Conservation (phyloP, 2,888 invertebrate species). For the Agonopterix subpropinquella region DNA sequence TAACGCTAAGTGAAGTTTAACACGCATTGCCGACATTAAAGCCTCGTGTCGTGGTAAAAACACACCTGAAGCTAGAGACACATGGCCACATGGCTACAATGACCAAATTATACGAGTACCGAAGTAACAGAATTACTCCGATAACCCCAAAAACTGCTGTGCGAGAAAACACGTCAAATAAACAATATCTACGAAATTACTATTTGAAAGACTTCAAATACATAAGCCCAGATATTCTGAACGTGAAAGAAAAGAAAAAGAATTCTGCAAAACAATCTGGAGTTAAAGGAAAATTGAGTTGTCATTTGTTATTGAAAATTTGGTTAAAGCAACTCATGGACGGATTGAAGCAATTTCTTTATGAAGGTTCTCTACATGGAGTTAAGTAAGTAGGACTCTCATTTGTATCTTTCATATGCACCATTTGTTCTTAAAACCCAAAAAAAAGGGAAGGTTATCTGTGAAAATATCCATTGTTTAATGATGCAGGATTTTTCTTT, state of each 20-base stretch:
- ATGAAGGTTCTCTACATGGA: constrained; percentile 62
- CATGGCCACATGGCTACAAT: not conserved
- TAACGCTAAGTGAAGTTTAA: not conserved
- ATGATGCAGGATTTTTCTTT: no score
- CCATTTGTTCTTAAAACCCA: no score
- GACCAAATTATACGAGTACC: not conserved
- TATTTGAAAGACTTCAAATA: constrained; percentile 60
- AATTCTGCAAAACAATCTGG: not conserved
- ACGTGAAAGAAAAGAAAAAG: constrained; percentile 16
- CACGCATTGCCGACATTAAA: no score
- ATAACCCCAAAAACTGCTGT: constrained; percentile 4
- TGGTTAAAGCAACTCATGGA: constrained; percentile 49
- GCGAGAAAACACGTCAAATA: constrained; percentile 20
- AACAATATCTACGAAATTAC: constrained; percentile 43
- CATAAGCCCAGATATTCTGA: constrained; percentile 40
- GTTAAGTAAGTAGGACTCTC: constrained; percentile 59
- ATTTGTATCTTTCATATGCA: no score
- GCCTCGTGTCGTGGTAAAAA: no score
- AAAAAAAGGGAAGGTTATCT: no score
- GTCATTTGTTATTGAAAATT: constrained; percentile 30
- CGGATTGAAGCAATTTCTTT: constrained; percentile 60
- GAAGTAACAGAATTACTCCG: constrained; percentile 3
- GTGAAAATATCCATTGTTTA: no score
- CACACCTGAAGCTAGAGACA: no score
- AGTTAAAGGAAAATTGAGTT: constrained; percentile 8